Base-by-base conservation (phyloP, 2,113 vertebrate species). In the Carollia perspicillata region DNA sequence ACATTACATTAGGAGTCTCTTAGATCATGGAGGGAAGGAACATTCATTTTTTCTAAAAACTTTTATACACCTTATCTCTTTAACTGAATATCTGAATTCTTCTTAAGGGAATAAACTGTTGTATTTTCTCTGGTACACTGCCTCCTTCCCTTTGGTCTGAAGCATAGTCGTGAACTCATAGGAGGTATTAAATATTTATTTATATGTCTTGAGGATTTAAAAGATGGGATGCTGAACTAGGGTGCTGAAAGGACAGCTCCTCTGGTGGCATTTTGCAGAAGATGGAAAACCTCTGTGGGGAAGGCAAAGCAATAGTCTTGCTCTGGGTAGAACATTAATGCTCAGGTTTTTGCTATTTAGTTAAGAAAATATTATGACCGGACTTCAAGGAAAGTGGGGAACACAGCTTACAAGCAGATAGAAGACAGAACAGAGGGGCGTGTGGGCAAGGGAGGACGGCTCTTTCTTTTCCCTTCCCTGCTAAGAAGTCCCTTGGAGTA, bases 211-310 rank as follows among this genome's bases (percentile, higher is more conserved):
- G 4, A 69, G 40, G 8, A n/a, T 78, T 40, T 55, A 77, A 74
- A 93, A 96, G 81, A 89, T 28, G 33, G 6, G 11, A 53, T 20
- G 68, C 0, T 8, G 23, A n/a, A 1, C 18, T 0, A 26, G 1
- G 78, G 97, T 98, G 97, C 98, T 98, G 98, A 98, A 98, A 94
- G 97, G 95, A 98, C 97, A 98, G 98, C 97, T 98, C 98, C 97
- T 88, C 49, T 6, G 13, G 28, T 3, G 22, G 30, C 33, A 58
- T 58, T 49, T 83, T 40, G 60, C 58, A 51, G n/a, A 68, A 68
- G 75, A 78, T 8, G 42, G 74, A 94, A 87, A 77, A 53, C 18
- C 63, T 89, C 75, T 16, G 11, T 12, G 8, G 3, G 3, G 1
- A 85, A 69, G 49, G 44, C 35, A 69, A 65, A 94, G 40, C 78